Evolutionary conservation across 1,140 invertebrate species (phyloP).

Genomic region (Psix sp.): DNA sequence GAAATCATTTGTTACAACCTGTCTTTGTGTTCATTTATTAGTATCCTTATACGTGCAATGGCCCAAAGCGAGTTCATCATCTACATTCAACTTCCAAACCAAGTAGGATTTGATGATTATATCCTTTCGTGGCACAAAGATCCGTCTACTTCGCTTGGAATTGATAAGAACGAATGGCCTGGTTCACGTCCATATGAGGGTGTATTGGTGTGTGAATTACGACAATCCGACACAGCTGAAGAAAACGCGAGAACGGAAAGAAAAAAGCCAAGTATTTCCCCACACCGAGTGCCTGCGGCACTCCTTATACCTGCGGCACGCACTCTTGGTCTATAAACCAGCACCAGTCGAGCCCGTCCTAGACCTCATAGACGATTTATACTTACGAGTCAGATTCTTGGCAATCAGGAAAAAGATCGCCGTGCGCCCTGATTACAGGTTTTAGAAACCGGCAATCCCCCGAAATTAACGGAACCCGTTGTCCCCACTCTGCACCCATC

Average conservation of each 20-base stretch:
- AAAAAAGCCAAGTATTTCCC: constrained; percentile 63
- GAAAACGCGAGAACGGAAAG: constrained; percentile 46
- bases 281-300: constrained; percentile 63
- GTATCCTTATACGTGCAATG: too few species aligned
- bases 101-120: constrained; percentile 25
- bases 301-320: constrained; percentile 62
- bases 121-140: constrained; percentile 23
- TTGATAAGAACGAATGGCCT: constrained; percentile 40
- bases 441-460: constrained; percentile 64
- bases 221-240: constrained; percentile 46
- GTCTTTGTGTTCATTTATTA: too few species aligned
- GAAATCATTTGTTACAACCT: too few species aligned
- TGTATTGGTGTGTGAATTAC: constrained; percentile 56
- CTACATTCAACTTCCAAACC: constrained; percentile 17
- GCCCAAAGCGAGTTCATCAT: too few species aligned
- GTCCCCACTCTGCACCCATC: constrained; percentile 26
- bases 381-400: constrained; percentile 55
- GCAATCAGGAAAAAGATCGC: constrained; percentile 48
- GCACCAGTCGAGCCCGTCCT: constrained; percentile 60
- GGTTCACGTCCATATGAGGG: constrained; percentile 17
- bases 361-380: constrained; percentile 37
- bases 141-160: constrained; percentile 35
- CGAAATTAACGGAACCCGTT: constrained; percentile 50
- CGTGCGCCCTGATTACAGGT: constrained; percentile 65
- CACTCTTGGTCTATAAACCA: constrained; percentile 53